Evolutionary conservation across 2,113 vertebrate genomes (phyloP).

Genomic region (Cyanocitta stelleri): DNA sequence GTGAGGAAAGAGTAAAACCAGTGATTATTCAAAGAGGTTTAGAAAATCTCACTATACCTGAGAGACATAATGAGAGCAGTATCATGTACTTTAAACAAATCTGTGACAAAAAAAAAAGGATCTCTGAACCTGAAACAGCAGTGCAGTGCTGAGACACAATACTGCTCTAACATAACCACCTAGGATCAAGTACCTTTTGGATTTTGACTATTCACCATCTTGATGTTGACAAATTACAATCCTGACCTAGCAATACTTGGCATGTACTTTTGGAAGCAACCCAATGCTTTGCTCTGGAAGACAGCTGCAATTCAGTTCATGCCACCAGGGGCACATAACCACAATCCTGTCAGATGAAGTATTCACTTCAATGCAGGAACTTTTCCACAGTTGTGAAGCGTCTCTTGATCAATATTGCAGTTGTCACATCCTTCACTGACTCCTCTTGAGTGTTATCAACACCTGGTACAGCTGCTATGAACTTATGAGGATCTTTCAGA

Average conservation of each 20-base stretch:
- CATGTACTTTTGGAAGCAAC: not conserved
- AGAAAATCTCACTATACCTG: not conserved
- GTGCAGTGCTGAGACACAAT: not conserved
- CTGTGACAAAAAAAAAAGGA: not conserved
- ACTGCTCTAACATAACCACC: not conserved
- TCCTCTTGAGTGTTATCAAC: not conserved
- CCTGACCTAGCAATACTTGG: not conserved
- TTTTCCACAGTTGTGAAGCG: not conserved
- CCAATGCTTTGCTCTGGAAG: not conserved
- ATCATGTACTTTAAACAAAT: not conserved
- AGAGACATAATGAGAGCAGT: not conserved
- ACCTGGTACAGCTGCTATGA: not conserved
- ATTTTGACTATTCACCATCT: not conserved
- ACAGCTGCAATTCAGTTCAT: not conserved
- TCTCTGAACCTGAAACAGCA: not conserved
- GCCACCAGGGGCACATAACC: not conserved
- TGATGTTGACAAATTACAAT: not conserved
- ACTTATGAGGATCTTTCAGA: not conserved
- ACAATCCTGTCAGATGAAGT: not conserved
- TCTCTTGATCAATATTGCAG: not conserved
- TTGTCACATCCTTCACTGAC: not conserved
- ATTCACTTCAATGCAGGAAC: not conserved
- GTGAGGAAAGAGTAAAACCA: constrained; percentile 24
- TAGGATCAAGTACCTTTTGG: not conserved
- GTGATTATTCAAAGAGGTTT: not conserved